phyloP scores from a whole-genome alignment of 2,797 vertebrate genomes.

The Orientallactaga sibirica region DNA sequence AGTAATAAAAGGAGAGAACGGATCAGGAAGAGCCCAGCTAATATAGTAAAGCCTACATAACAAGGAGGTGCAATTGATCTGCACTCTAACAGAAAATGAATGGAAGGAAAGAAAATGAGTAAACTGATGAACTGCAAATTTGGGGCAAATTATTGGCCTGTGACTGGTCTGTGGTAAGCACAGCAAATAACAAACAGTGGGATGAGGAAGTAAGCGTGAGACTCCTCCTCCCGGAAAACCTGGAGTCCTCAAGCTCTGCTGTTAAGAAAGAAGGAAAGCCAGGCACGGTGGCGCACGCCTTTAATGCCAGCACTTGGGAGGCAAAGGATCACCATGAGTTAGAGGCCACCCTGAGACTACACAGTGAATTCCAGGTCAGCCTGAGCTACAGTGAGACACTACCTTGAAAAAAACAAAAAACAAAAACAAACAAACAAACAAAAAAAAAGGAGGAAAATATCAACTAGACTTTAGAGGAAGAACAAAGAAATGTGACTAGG shows the following conservation, averaged over 20 bases:
- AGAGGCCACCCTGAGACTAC: too few relatives aligned
- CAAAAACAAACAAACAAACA: too few relatives aligned
- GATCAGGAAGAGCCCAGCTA: background rate
- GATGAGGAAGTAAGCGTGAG: background rate
- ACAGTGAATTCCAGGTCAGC: too few relatives aligned
- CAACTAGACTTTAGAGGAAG: constrained; percentile 18
- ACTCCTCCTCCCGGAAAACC: background rate
- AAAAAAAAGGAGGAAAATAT: background rate
- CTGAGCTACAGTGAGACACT: too few relatives aligned
- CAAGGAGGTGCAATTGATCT: background rate
- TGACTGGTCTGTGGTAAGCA: background rate
- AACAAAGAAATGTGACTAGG: background rate
- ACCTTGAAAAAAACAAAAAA: too few relatives aligned
- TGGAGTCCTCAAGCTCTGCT: background rate
- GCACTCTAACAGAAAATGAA: too few relatives aligned
- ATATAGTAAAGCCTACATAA: background rate
- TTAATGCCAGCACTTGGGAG: too few relatives aligned
- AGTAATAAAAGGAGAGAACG: background rate
- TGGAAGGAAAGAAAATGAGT: background rate
- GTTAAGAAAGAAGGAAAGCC: background rate
- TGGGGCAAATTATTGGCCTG: background rate
- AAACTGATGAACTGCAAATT: background rate
- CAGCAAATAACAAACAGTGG: background rate
- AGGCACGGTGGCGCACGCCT: too few relatives aligned
- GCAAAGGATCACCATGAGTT: too few relatives aligned